phyloP scores from a whole-genome alignment of 2,888 invertebrate genomes.

The Cremastinae sp. region DNA sequence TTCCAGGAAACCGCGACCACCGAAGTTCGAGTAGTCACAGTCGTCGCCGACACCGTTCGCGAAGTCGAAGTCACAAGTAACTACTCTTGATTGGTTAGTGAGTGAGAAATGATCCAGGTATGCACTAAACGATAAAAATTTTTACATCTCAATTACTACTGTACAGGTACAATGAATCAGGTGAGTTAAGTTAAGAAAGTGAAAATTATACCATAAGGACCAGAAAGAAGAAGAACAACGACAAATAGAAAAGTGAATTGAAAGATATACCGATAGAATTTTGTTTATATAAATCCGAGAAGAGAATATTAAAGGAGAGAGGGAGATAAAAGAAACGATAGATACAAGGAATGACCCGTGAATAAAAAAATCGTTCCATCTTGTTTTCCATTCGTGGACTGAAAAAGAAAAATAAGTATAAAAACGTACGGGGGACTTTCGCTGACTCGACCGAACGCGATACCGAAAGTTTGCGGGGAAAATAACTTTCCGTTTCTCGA shows the following conservation, averaged over 20 bases:
- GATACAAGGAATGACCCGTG: no score
- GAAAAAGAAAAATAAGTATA: conserved; percentile 5
- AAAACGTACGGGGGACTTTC: no score
- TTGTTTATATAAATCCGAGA: no score
- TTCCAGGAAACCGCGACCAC: conserved; percentile 76
- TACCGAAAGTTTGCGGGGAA: conserved; percentile 12
- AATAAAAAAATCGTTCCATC: conserved; percentile 19
- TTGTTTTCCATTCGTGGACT: conserved; percentile 11
- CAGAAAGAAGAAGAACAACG: conserved; percentile 25
- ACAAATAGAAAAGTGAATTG: conserved; percentile 13
- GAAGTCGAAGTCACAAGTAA: conserved; percentile 81
- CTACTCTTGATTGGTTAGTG: conserved; percentile 81
- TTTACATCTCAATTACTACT: conserved; percentile 79
- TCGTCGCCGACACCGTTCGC: conserved; percentile 78
- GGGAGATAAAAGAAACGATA: no score
- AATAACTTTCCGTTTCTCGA: conserved; percentile 25
- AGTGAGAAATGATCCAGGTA: conserved; percentile 80
- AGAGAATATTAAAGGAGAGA: no score
- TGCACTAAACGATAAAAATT: conserved; percentile 78
- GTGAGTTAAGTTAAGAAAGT: conserved; percentile 79
- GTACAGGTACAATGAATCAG: conserved; percentile 78
- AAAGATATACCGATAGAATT: no score
- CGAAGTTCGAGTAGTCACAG: conserved; percentile 77
- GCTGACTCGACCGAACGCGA: no score
- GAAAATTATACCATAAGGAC: conserved; percentile 65